phyloP scores from a whole-genome alignment of 2,113 vertebrate genomes.

The Neofelis nebulosa region DNA sequence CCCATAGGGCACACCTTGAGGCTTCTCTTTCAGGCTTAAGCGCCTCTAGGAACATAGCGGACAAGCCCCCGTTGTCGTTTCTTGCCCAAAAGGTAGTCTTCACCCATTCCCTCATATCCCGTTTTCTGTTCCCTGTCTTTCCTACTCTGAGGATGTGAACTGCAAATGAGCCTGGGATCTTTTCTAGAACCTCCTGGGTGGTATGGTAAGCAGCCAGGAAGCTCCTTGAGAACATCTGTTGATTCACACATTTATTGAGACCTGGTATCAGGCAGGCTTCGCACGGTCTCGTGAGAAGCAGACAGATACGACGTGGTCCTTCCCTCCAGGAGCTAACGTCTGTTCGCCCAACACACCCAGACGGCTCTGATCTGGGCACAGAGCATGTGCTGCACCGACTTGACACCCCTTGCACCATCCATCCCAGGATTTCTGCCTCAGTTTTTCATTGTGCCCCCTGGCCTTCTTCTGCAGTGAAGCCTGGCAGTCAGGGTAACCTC shows the following conservation, averaged over 20 bases:
- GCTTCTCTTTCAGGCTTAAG: not conserved
- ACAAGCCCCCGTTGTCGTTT: fast-evolving
- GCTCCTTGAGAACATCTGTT: not conserved
- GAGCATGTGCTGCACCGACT: fast-evolving
- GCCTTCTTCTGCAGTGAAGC: not conserved
- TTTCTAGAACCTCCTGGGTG: not conserved
- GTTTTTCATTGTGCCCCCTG: not conserved
- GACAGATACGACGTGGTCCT: fast-evolving
- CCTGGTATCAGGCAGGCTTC: not conserved
- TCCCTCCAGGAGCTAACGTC: fast-evolving
- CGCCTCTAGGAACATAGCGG: fast-evolving
- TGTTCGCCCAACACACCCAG: fast-evolving
- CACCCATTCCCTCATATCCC: fast-evolving
- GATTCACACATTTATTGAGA: too few relatives aligned
- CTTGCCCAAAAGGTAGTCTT: not conserved
- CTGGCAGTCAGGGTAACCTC: not conserved
- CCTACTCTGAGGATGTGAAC: not conserved
- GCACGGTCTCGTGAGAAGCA: not conserved
- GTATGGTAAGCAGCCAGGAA: not conserved
- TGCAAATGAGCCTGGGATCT: not conserved
- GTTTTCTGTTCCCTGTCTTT: not conserved
- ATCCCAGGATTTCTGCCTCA: not conserved
- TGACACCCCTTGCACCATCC: not conserved
- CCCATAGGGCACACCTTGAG: fast-evolving
- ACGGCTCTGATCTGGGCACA: too few relatives aligned